phyloP scores from a whole-genome alignment of 2,888 invertebrate genomes.

The Pollenia amentaria region DNA sequence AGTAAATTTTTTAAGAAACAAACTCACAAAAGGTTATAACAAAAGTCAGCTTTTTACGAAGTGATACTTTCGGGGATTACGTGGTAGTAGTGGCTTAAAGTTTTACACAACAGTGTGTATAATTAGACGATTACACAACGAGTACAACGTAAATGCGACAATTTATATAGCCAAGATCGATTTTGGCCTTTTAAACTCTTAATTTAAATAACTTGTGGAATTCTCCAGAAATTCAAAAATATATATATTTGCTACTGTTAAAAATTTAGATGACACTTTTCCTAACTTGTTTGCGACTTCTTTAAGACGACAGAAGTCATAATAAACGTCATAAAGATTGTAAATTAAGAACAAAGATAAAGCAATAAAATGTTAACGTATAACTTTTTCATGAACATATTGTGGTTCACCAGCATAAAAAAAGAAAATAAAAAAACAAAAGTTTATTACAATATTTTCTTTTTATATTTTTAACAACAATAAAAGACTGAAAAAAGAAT shows the following conservation, averaged over 20 bases:
- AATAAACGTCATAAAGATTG: constrained; percentile 61
- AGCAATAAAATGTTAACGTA: constrained; percentile 33
- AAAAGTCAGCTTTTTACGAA: too few relatives aligned
- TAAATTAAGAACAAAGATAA: constrained; percentile 38
- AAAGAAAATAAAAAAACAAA: constrained; percentile 6
- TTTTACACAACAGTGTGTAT: too few relatives aligned
- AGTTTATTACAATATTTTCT: constrained; percentile 32
- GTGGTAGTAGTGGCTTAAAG: too few relatives aligned
- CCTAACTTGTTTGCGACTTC: constrained; percentile 14
- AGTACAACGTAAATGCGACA: too few relatives aligned
- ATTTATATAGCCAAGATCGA: too few relatives aligned
- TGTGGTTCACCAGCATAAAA: constrained; percentile 48
- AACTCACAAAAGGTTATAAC: too few relatives aligned
- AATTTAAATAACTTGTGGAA: constrained; percentile 34
- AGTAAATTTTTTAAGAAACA: too few relatives aligned
- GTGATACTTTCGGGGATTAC: too few relatives aligned
- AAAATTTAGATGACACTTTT: constrained; percentile 31
- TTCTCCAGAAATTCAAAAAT: constrained; percentile 7
- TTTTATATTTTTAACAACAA: background rate
- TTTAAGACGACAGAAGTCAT: constrained; percentile 54
- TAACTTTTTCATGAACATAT: constrained; percentile 52
- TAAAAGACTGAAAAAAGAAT: background rate
- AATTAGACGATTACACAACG: too few relatives aligned
- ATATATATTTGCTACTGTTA: constrained; percentile 8
- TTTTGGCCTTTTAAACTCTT: background rate